phyloP scores from a whole-genome alignment of 2,797 vertebrate species.

The Danionella dracula region DNA sequence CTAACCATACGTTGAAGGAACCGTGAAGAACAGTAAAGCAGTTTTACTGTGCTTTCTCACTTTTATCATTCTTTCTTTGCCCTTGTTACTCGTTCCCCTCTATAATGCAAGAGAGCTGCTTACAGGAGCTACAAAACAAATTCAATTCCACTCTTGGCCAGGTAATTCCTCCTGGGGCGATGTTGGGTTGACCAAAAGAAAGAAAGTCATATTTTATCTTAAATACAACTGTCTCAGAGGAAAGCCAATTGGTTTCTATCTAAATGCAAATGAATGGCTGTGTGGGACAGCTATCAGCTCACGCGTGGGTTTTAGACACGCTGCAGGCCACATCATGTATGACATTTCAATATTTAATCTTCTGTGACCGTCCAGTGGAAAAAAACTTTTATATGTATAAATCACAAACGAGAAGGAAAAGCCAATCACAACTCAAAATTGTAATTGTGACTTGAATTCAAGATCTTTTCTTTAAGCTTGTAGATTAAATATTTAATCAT shows the following conservation, averaged over 20 bases:
- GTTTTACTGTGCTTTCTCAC: no score
- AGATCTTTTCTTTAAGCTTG: neutral
- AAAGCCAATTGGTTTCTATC: constrained; percentile 56
- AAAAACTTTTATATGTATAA: neutral
- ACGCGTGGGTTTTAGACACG: constrained; percentile 6
- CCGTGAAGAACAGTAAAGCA: neutral
- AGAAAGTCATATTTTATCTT: constrained; percentile 40
- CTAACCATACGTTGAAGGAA: neutral
- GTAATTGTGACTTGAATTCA: neutral
- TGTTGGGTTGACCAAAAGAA: constrained; percentile 29
- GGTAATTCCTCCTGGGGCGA: constrained; percentile 34
- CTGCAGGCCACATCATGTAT: constrained; percentile 13
- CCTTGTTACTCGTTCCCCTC: constrained; percentile 7
- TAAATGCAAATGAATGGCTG: constrained; percentile 54
- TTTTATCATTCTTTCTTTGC: constrained; percentile 4
- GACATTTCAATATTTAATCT: constrained; percentile 28
- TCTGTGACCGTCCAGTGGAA: neutral
- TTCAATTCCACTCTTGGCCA: constrained; percentile 32
- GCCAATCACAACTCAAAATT: neutral
- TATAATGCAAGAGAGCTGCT: constrained; percentile 9
- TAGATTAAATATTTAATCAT: neutral
- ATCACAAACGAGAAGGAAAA: no score
- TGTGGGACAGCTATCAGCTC: constrained; percentile 15
- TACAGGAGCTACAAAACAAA: constrained; percentile 35
- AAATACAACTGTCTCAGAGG: constrained; percentile 45